These are phyloP conservation scores for Diprion similis DNA, from an alignment of 1,140 invertebrate species.

Conservation along the genomic window DNA sequence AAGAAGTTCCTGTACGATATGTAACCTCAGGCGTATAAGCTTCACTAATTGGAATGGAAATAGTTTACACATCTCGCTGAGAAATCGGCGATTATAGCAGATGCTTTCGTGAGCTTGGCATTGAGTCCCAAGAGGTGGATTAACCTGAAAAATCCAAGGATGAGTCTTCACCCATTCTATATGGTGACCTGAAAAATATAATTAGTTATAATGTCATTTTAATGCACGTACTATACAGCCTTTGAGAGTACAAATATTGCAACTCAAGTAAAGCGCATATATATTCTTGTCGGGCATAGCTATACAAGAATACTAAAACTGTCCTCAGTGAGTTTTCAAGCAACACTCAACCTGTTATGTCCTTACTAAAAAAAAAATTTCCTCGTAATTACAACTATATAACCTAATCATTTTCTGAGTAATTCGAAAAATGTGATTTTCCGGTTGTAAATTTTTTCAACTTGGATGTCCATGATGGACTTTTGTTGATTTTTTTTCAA, in stretches of 20 bases:
- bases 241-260: constrained; percentile 12
- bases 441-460: too few species aligned
- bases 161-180: constrained; percentile 78
- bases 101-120: constrained; percentile 75
- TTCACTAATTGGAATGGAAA: constrained; percentile 91
- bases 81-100: constrained; percentile 79
- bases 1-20: constrained; percentile 74
- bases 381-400: too few species aligned
- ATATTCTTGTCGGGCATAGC: too few species aligned
- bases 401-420: too few species aligned
- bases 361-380: too few species aligned
- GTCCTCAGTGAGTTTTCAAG: too few species aligned
- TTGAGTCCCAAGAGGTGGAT: constrained; percentile 80
- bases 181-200: constrained; percentile 67
- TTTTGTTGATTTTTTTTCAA: too few species aligned
- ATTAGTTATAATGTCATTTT: background rate
- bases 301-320: too few species aligned
- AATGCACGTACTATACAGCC: constrained; percentile 11
- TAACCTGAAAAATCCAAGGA: constrained; percentile 82
- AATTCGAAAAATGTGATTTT: too few species aligned
- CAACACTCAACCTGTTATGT: too few species aligned
- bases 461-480: too few species aligned
- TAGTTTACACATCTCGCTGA: constrained; percentile 78
- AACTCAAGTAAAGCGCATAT: too few species aligned
- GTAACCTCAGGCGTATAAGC: constrained; percentile 77